Base-by-base conservation (phyloP, 2,888 invertebrate species). In the Agrochola macilenta region DNA sequence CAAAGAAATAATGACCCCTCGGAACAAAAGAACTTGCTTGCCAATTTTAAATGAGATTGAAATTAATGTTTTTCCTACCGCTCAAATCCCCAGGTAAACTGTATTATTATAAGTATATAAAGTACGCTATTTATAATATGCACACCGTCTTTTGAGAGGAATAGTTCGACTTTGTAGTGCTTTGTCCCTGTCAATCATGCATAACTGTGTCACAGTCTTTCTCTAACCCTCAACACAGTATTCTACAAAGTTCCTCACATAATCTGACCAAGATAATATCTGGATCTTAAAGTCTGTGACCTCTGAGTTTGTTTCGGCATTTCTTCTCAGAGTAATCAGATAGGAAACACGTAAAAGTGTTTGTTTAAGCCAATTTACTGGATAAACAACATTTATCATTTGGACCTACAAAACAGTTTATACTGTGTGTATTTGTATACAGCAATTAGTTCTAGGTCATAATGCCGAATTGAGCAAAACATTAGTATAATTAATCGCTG, bases 401-500 rank as follows among this genome's bases (percentile, higher is more conserved):
- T 26, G 43, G 23, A 69, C 23, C 30, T 23, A 57, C 9, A 26
- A 35, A 58, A 30, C 35, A 52, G 52, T 58, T 35, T 12, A 61
- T 35, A 66, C 63, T 63, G 4, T 58, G 57, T 11, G 17, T 78
- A 52, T 11, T 26, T 12, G 7, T 17, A 58, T 17, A n/a, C 1
- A 63, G 69, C n/a, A 71, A 75, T 76, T 76, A 73, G 46, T 76
- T 60, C 43, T 60, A 80, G 54, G 57, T 61, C 39, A 76, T 71
- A 79, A 79, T 84, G 66, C 63, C 49, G 12, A 68, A 82, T 68
- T 76, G 73, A 74, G 74, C 81, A 69, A 79, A 83, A 83, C 85
- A 87, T 78, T 85, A 77, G 83, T 76, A 74, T 81, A 83, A 85
- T 87, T 79, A 82, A 84, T 82, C 64, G 76, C 68, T 74, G 71